Evolutionary conservation across 1,140 invertebrate species (phyloP).

Genomic region (Spodoptera frugiperda): DNA sequence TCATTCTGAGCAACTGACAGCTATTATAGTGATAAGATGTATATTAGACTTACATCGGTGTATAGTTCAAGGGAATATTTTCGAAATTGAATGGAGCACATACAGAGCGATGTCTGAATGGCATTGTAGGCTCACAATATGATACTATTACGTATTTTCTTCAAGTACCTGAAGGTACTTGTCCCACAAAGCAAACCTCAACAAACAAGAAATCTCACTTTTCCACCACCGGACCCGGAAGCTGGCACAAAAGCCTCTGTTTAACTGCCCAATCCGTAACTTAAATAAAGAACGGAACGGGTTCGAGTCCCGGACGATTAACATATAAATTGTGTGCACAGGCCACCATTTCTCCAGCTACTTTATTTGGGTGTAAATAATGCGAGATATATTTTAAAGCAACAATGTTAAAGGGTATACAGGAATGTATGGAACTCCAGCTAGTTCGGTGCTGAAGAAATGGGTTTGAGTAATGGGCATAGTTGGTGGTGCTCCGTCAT

Average conservation of each 20-base stretch:
- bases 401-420: constrained; percentile 11
- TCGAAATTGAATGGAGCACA: too few relatives aligned
- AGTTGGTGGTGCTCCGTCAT: background rate
- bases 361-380: constrained; percentile 34
- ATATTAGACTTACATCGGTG: too few relatives aligned
- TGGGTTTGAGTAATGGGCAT: too few relatives aligned
- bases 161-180: too few relatives aligned
- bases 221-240: background rate
- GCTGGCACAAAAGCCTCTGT: constrained; percentile 8
- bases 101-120: too few relatives aligned
- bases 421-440: background rate
- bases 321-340: constrained; percentile 38
- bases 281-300: constrained; percentile 35
- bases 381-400: constrained; percentile 12
- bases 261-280: constrained; percentile 21
- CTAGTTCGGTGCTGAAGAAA: background rate
- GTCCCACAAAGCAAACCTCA: background rate
- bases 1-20: too few relatives aligned
- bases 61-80: too few relatives aligned
- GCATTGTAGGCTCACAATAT: too few relatives aligned
- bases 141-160: too few relatives aligned
- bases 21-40: too few relatives aligned
- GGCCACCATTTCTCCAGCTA: constrained; percentile 8
- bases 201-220: constrained; percentile 9
- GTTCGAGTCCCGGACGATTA: constrained; percentile 38